Evolutionary conservation across 2,888 invertebrate genomes (phyloP), one percentile per base, ranked within the genome.

Genomic region (Dryocosmus kuriphilus): DNA sequence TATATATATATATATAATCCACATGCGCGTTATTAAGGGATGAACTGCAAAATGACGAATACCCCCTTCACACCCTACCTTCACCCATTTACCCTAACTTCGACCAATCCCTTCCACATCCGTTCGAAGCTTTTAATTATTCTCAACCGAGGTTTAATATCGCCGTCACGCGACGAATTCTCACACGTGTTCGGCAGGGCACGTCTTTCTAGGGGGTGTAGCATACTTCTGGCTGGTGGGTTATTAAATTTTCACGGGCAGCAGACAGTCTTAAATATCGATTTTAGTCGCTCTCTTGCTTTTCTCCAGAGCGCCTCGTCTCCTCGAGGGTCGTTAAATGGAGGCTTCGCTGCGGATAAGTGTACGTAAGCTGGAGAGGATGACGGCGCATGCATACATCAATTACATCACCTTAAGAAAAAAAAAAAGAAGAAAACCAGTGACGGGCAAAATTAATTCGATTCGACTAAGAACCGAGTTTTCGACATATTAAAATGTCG

Each of bases 161-260:
- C 86, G 83, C 77, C 81, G 81, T 81, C 85, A 81, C 76, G 78
- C 77, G 83, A 84, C 83, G 83, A 84, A 87, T 85, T 86, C 85
- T 86, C 86, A 85, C 86, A 86, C 86, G 86, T 87, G 86, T 86
- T 80, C 86, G 79, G 77, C 75, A 81, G 76, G 80, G 83, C 84
- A 83, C 82, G 83, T 85, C 86, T 85, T 86, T 79, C 78, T 62
- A 38, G 82, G 82, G 82, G 80, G 77, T 78, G 82, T 80, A 83
- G 81, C 83, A 82, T 82, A 85, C 84, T 85, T 84, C 63, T 74
- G 80, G 79, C 77, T 83, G 82, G 77, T 79, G 84, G 84, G 84
- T 88, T 88, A 88, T 89, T 89, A 89, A 86, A 89, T 89, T 88
- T 89, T 86, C 86, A 86, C 86, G 83, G 84, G 80, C 82, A 80